These are phyloP conservation scores for Imbricaverruca yamaguchii DNA, from an alignment of 2,888 invertebrate species.

Conservation along the genomic window DNA sequence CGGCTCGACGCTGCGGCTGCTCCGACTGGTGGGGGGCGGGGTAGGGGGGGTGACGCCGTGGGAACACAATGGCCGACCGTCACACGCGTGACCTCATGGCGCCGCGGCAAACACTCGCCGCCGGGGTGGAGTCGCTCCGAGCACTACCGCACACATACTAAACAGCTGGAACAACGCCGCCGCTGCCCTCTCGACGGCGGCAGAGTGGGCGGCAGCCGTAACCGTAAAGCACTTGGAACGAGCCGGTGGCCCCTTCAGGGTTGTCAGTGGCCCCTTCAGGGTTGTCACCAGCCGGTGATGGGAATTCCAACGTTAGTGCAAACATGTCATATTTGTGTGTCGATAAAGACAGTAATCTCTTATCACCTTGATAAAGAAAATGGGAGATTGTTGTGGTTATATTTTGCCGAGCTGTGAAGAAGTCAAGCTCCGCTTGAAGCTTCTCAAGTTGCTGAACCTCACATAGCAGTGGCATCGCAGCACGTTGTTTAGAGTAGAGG, in stretches of 20 bases:
- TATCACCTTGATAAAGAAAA: not conserved
- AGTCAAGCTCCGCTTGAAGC: too few relatives aligned
- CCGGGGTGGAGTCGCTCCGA: not conserved
- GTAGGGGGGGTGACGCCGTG: not conserved
- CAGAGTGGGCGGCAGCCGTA: not conserved
- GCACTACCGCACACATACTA: not conserved
- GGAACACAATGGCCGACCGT: not conserved
- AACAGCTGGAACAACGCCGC: not conserved
- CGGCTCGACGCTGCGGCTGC: not conserved
- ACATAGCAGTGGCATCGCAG: too few relatives aligned
- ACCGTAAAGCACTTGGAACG: not conserved
- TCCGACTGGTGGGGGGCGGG: not conserved
- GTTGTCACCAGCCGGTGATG: not conserved
- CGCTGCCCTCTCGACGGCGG: too few relatives aligned
- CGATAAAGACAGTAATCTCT: not conserved
- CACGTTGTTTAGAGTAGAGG: too few relatives aligned
- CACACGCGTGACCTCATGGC: not conserved
- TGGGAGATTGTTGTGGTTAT: not conserved
- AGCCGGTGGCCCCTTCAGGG: not conserved
- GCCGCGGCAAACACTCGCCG: not conserved
- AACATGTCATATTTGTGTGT: not conserved
- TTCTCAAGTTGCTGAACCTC: too few relatives aligned
- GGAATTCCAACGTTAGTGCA: not conserved
- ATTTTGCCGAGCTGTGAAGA: too few relatives aligned
- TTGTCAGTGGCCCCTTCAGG: not conserved